Base-by-base conservation (phyloP, 2,888 invertebrate species). In the Tenthredo amoena region DNA sequence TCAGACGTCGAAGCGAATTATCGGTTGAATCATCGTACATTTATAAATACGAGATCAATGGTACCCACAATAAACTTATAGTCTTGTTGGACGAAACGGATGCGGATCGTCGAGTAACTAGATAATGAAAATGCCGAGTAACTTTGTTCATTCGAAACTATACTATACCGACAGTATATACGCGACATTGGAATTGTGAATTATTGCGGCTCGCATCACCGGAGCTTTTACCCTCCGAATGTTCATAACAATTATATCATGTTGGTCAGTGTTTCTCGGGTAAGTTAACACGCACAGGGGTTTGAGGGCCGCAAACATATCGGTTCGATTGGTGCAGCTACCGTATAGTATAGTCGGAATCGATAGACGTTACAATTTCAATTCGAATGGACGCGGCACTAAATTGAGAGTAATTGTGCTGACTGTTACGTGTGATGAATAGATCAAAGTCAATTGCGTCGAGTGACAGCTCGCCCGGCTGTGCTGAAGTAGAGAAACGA, bases 391-490 rank as follows among this genome's bases (percentile, higher is more conserved):
- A 82, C 84, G 87, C 71, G 86, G 89, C 89, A 89, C 90, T 90
- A 91, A 92, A 93, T 92, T 93, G 92, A 90, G 91, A 92, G 91
- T 92, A 93, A 93, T 93, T 93, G 91, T 90, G 90, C 90, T 93
- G 91, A 92, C 91, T 93, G 93, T 91, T 91, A 90, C 90, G 91
- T 90, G 91, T 91, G 91, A 92, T 91, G 90, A 90, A 91, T 92
- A 91, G 91, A 91, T 93, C 92, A 91, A 91, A 92, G 91, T 91
- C 92, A 92, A 92, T 93, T 92, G 92, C 89, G 87, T 55, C 83
- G 88, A 91, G 90, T 89, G 91, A 92, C 90, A 83, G 83, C 68
- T 77, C 77, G 40, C 77, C 77, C 62, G 87, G 87, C 88, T 86
- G 87, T 86, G n/a, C 83, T 21, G 47, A 83, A 83, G 85, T 84